Base-by-base conservation (phyloP, 2,888 invertebrate genomes). In the Mimumesa dahlbomi region DNA sequence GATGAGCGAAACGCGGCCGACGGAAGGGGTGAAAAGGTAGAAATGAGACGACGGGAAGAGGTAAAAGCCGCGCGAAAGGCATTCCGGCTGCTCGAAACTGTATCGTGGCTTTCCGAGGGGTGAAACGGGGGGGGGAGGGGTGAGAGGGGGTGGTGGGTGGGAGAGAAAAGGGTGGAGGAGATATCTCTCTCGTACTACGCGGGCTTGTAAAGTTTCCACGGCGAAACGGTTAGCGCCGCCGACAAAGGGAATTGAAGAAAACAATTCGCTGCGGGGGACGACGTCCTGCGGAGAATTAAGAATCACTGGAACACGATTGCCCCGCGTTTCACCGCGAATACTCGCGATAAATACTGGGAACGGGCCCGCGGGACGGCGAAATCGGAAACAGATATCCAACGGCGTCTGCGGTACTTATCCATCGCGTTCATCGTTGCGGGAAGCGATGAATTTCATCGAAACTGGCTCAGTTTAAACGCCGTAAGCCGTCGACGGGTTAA, bases 321-420 rank as follows among this genome's bases (percentile, higher is more conserved):
- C 3, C 3, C 25, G 25, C 25, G n/a, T n/a, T n/a, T 11, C 22
- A 16, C 14, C n/a, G 42, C n/a, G 38, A 11, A 36, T 19, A 42
- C 64, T 61, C 40, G 40, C 75, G 75, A 73, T 71, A 77, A 79
- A 74, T 77, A 72, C 79, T 81, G 82, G 81, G 75, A 71, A 75
- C 79, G 77, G 70, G 61, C 65, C 69, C 58, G 70, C 65, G 53
- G n/a, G n/a, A n/a, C n/a, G 57, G n/a, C 46, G 45, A 61, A 52
- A 36, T 62, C 36, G 52, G 75, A 76, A 67, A 63, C 67, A 66
- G n/a, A n/a, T n/a, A n/a, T n/a, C n/a, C n/a, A n/a, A n/a, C n/a
- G n/a, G n/a, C n/a, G n/a, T n/a, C n/a, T n/a, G n/a, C n/a, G n/a
- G n/a, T n/a, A n/a, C n/a, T n/a, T n/a, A n/a, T n/a, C n/a, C n/a